Conservation (phyloP, 2,113 vertebrate species). For the Gambusia affinis region DNA sequence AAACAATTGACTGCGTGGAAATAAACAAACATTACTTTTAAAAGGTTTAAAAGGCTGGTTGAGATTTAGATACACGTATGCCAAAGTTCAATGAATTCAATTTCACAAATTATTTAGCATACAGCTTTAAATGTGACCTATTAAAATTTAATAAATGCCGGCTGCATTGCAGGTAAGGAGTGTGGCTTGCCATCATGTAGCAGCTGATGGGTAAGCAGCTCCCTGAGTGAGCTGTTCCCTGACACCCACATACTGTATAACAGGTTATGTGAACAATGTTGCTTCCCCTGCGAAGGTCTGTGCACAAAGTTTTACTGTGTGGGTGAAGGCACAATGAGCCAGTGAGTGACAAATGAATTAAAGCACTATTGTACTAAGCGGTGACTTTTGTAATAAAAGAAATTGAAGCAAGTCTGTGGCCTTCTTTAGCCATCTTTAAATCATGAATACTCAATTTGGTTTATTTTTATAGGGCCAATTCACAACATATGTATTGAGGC, state of each 20-base stretch:
- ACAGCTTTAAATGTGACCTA: conserved; percentile 48
- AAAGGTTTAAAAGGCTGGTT: not conserved
- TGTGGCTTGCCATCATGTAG: conserved; percentile 56
- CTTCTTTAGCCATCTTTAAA: not conserved
- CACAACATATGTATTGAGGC: no score
- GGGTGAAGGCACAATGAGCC: conserved; percentile 46
- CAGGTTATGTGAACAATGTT: conserved; percentile 55
- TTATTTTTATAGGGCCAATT: no score
- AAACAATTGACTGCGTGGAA: not conserved
- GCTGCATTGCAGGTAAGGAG: conserved; percentile 69
- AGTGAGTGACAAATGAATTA: conserved; percentile 51
- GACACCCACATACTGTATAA: conserved; percentile 61
- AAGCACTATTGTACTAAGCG: conserved; percentile 7
- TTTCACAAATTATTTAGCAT: conserved; percentile 16
- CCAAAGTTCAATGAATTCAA: not conserved
- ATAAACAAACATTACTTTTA: not conserved
- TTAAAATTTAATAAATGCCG: conserved; percentile 61
- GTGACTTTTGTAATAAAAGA: not conserved
- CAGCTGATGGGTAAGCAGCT: conserved; percentile 61
- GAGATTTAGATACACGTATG: not conserved
- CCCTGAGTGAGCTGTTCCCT: conserved; percentile 47
- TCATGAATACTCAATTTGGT: not conserved
- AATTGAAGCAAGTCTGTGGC: conserved; percentile 1
- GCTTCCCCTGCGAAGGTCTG: conserved; percentile 28
- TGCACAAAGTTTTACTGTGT: conserved; percentile 43